Evolutionary conservation across 2,888 invertebrate species (phyloP).

Genomic region (Exephanes ischioxanthus): DNA sequence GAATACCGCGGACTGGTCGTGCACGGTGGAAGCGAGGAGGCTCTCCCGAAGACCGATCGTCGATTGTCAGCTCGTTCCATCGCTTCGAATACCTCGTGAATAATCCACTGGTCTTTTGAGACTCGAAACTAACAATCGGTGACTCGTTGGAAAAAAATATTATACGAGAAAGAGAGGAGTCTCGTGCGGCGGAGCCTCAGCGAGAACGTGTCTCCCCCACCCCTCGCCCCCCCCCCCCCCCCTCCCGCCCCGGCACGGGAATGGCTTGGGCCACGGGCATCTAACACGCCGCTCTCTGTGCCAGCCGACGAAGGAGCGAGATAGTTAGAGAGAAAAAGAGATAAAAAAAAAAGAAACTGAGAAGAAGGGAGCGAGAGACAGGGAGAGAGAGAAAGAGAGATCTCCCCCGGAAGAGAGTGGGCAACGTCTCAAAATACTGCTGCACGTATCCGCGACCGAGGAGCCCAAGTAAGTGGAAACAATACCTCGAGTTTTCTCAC

Average conservation of each 20-base stretch:
- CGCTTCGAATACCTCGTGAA: constrained; percentile 34
- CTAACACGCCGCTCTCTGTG: constrained; percentile 76
- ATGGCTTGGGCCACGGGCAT: constrained; percentile 76
- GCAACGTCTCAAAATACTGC: constrained; percentile 79
- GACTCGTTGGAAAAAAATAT: background rate
- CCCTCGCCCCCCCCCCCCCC: background rate
- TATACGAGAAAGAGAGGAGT: constrained; percentile 8
- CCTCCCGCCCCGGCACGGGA: constrained; percentile 67
- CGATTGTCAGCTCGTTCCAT: constrained; percentile 62
- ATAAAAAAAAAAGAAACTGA: constrained; percentile 13
- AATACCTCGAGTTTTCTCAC: constrained; percentile 67
- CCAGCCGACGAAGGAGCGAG: constrained; percentile 70
- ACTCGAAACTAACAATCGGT: background rate
- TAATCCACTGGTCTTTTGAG: constrained; percentile 5
- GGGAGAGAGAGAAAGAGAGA: constrained; percentile 35
- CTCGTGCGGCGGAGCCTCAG: constrained; percentile 8
- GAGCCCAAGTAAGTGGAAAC: constrained; percentile 81
- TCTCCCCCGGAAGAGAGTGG: constrained; percentile 80
- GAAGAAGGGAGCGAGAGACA: constrained; percentile 33
- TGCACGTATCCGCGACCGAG: constrained; percentile 69
- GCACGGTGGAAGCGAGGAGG: constrained; percentile 12
- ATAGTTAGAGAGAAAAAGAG: constrained; percentile 21
- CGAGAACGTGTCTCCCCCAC: constrained; percentile 32
- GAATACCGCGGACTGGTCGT: constrained; percentile 32
- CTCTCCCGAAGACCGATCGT: constrained; percentile 45